Evolutionary conservation across 2,113 vertebrate species (phyloP).

Genomic region (Corynorhinus townsendii): DNA sequence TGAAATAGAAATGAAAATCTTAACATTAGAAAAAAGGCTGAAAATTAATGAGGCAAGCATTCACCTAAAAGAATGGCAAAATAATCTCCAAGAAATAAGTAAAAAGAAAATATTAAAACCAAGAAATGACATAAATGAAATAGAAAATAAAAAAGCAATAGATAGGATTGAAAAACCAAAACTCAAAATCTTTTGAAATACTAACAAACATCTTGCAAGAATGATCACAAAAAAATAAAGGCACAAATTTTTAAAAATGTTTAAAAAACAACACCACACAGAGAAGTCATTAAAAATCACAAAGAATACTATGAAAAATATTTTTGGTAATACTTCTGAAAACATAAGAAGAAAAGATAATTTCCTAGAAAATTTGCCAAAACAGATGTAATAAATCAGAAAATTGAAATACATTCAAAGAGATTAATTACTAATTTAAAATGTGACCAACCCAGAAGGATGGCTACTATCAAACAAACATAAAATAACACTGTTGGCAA

Average conservation of each 20-base stretch:
- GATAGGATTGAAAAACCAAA: neutral
- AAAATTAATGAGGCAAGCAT: neutral
- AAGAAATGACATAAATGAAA: neutral
- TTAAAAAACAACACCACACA: neutral
- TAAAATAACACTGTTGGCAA: neutral
- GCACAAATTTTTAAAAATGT: neutral
- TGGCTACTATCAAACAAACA: neutral
- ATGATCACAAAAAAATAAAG: neutral
- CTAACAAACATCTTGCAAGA: neutral
- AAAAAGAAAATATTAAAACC: neutral
- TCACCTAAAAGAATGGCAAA: neutral
- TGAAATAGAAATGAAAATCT: no score
- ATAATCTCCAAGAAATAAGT: neutral
- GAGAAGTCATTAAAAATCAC: neutral
- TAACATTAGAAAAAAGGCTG: neutral
- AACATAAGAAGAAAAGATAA: neutral
- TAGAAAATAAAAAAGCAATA: neutral
- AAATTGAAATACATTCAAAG: neutral
- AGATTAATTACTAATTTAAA: neutral
- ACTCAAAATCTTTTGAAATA: neutral
- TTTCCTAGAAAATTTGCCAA: neutral
- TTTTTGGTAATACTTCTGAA: neutral
- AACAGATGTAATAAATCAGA: neutral
- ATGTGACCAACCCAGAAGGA: neutral
- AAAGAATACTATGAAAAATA: neutral